These are phyloP conservation scores for Seladonia tumulorum DNA, from an alignment of 2,888 invertebrate genomes.

Conservation along the genomic window DNA sequence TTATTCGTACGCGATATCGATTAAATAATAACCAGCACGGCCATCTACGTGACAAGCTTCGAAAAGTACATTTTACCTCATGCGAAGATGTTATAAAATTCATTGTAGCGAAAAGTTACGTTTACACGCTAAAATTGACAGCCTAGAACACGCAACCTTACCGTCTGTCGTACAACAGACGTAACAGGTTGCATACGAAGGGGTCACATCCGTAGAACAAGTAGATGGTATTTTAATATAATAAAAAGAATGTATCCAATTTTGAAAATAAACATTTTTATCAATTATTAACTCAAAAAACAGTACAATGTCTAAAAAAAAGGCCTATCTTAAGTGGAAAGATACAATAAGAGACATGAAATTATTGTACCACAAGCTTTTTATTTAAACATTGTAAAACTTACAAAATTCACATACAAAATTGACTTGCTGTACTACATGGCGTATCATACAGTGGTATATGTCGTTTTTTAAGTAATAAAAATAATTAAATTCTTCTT, in stretches of 20 bases:
- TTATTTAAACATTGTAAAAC: slow-evolving; percentile 25
- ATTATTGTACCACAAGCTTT: slow-evolving; percentile 19
- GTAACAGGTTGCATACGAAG: not conserved
- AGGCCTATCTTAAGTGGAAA: not conserved
- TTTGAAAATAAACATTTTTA: not conserved
- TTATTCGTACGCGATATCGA: slow-evolving; percentile 48
- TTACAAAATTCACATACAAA: slow-evolving; percentile 27
- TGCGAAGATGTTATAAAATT: not conserved
- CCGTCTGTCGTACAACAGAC: not conserved
- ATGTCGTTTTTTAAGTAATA: slow-evolving; percentile 24
- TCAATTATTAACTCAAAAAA: not conserved
- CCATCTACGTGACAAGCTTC: slow-evolving; percentile 17
- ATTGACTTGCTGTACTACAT: not conserved
- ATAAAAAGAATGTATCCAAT: not conserved
- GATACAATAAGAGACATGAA: not conserved
- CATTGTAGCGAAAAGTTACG: not conserved
- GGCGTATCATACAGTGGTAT: slow-evolving; percentile 7
- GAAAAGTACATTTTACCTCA: slow-evolving; percentile 15
- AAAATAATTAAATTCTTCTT: not conserved
- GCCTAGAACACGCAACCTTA: not conserved
- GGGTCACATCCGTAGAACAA: not conserved
- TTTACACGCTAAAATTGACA: not conserved
- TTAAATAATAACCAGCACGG: slow-evolving; percentile 53
- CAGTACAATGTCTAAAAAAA: too few species aligned
- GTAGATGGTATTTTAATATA: not conserved